phyloP scores from a whole-genome alignment of 64 coral and sea anemone species.

The Montipora cactus region DNA sequence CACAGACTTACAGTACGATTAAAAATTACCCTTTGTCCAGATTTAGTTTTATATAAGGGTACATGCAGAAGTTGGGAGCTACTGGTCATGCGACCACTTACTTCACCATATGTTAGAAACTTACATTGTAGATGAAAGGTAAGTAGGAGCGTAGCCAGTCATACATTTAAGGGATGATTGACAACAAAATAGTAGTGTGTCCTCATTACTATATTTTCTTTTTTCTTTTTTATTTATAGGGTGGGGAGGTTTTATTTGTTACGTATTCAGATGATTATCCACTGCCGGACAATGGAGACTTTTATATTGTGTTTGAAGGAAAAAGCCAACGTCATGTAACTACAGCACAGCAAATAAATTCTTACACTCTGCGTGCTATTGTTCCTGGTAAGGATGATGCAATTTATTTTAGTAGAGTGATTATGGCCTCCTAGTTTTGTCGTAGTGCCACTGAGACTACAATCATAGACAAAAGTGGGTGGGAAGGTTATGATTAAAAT shows the following conservation, averaged over 20 bases:
- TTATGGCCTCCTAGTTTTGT: no score
- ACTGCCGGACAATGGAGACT: slow-evolving; percentile 74
- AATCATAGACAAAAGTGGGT: no score
- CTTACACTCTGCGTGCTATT: slow-evolving; percentile 78
- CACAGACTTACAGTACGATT: slow-evolving; percentile 52
- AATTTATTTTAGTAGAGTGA: background rate
- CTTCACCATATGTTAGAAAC: slow-evolving; percentile 52
- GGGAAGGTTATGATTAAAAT: no score
- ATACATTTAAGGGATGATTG: background rate
- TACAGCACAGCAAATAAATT: slow-evolving; percentile 79
- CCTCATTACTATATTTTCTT: background rate
- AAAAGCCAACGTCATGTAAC: slow-evolving; percentile 84
- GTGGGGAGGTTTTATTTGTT: slow-evolving; percentile 87
- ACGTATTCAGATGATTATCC: slow-evolving; percentile 91
- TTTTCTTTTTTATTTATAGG: slow-evolving; percentile 49
- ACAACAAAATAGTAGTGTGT: background rate
- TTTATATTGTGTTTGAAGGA: slow-evolving; percentile 90
- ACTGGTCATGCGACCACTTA: slow-evolving; percentile 38
- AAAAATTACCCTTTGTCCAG: slow-evolving; percentile 48
- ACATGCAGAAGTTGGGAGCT: slow-evolving; percentile 50
- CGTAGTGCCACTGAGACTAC: no score
- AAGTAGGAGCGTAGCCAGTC: slow-evolving; percentile 51
- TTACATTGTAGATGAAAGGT: slow-evolving; percentile 26
- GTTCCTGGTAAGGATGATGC: slow-evolving; percentile 69
- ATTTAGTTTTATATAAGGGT: slow-evolving; percentile 47